Percentiles rank a stretch among this genome's conserved stretches.
Evolutionary conservation across 2,113 vertebrate genomes (phyloP).

Genomic region (Aleadryas rufinucha): DNA sequence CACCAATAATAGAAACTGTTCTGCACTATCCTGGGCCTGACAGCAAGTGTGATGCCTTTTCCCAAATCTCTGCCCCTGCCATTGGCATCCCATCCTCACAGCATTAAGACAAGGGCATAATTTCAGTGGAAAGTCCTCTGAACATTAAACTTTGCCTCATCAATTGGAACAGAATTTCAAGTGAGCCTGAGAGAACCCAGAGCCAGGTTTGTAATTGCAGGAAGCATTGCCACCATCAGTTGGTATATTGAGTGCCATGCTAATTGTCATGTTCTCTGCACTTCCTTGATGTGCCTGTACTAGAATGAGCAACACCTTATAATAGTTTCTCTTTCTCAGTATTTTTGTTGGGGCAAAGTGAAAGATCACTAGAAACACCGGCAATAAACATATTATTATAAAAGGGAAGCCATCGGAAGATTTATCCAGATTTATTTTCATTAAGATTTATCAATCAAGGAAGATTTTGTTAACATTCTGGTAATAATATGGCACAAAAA

Average conservation of each 20-base stretch:
- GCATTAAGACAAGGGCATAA: neutral
- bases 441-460: neutral
- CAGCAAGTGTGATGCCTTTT: accelerated
- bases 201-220: neutral
- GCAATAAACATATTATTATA: neutral
- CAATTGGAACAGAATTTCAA: neutral
- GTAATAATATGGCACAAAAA: neutral
- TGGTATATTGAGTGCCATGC: neutral
- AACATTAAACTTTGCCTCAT: neutral
- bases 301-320: neutral
- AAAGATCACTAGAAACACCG: neutral
- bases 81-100: neutral
- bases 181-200: neutral
- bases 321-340: neutral
- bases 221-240: neutral
- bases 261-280: neutral
- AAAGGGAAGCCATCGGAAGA: neutral
- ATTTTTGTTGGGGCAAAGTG: neutral
- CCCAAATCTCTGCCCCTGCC: neutral
- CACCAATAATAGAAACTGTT: neutral
- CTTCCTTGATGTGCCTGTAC: neutral
- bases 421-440: neutral
- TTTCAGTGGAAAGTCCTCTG: neutral
- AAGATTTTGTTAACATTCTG: neutral
- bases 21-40: neutral